A percentile compares a stretch with the other conserved stretches of the same genome.
Conservation (phyloP, 2,888 invertebrate species). For the Stenurella melanura region DNA sequence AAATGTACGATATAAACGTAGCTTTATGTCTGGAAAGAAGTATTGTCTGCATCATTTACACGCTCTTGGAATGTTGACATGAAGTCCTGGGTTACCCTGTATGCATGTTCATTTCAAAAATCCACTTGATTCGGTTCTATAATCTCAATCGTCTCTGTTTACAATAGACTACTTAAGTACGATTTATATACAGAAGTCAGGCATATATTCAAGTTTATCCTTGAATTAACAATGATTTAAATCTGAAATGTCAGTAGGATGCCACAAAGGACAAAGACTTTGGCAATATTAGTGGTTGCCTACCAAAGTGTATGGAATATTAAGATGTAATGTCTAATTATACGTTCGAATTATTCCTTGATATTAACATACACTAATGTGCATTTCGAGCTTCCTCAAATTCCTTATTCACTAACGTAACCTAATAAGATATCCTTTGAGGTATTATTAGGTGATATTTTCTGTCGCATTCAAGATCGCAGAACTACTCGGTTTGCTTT, state of each 20-base stretch:
- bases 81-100: too few species aligned
- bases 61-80: too few species aligned
- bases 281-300: slow-evolving; percentile 14
- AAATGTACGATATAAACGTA: too few species aligned
- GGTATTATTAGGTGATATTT: slow-evolving; percentile 22
- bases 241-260: slow-evolving; percentile 12
- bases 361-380: slow-evolving; percentile 33
- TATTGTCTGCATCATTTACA: too few species aligned
- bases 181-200: slow-evolving; percentile 3
- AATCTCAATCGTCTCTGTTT: slow-evolving; percentile 2
- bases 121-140: not conserved
- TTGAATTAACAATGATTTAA: slow-evolving; percentile 14
- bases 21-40: too few species aligned
- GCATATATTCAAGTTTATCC: not conserved
- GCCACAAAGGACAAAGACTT: slow-evolving; percentile 18
- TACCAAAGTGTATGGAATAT: slow-evolving; percentile 20
- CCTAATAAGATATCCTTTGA: slow-evolving; percentile 19
- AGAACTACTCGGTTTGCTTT: not conserved
- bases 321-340: slow-evolving; percentile 30
- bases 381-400: slow-evolving; percentile 26
- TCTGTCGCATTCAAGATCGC: not conserved
- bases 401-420: slow-evolving; percentile 2
- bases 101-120: not conserved
- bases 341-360: slow-evolving; percentile 32
- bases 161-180: slow-evolving; percentile 2